These are phyloP conservation scores for Cataglyphis rosenhaueri DNA, from an alignment of 2,888 invertebrate genomes.

Conservation along the genomic window DNA sequence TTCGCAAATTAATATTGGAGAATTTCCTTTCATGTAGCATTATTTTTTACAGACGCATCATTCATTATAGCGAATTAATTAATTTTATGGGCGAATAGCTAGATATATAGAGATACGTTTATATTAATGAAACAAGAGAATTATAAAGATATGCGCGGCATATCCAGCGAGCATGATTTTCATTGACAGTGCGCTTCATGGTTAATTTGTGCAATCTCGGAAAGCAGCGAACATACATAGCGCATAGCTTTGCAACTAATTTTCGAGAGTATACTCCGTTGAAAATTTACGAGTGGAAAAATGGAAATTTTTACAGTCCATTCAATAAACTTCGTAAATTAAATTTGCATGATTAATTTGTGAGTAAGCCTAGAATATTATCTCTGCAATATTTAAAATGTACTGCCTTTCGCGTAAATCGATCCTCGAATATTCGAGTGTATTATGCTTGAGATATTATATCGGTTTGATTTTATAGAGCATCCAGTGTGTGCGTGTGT, in stretches of 20 bases:
- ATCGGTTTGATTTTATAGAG: background rate
- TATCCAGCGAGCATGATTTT: conserved; percentile 9
- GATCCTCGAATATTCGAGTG: background rate
- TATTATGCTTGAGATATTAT: background rate
- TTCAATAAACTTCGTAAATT: conserved; percentile 45
- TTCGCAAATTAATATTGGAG: conserved; percentile 40
- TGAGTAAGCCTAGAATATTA: conserved; percentile 1
- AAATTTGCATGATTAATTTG: conserved; percentile 35
- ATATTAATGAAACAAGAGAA: conserved; percentile 13
- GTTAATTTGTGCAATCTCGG: conserved; percentile 38
- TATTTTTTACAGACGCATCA: conserved; percentile 14
- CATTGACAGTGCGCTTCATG: background rate
- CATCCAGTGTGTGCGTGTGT: background rate
- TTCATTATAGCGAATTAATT: conserved; percentile 47
- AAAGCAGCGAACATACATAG: background rate
- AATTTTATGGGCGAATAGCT: conserved; percentile 23
- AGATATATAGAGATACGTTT: background rate
- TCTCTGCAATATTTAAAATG: background rate
- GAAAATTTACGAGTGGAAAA: conserved; percentile 32
- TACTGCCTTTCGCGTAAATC: conserved; percentile 25
- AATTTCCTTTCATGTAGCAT: conserved; percentile 8
- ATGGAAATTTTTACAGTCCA: conserved; percentile 25
- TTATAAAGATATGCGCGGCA: conserved; percentile 13
- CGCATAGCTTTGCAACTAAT: conserved; percentile 21
- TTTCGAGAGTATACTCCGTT: conserved; percentile 16